Evolutionary conservation across 2,797 vertebrate genomes (phyloP), one percentile per base, ranked within the genome.

Genomic region (Buceros bicornis): DNA sequence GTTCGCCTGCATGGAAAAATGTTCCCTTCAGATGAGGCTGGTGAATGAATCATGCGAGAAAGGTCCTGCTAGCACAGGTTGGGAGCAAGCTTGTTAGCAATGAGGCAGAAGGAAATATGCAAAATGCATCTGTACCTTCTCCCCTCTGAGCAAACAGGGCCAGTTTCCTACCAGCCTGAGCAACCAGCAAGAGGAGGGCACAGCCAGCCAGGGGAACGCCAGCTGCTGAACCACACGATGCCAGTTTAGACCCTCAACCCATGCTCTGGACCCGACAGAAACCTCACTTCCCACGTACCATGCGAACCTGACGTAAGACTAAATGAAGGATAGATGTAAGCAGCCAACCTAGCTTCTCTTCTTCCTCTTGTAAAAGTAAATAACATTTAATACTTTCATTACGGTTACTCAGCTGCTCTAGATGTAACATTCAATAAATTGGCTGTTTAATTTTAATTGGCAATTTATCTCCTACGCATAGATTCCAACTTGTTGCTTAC

Each of bases 1-100:
- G 8, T 81, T 87, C 19, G 12, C 50, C 82, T 74, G 73, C 81
- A 33, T n/a, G 86, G 92, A 93, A 96, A 96, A 96, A 76, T 5
- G 70, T 50, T 95, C 87, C 83, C 66, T 71, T 94, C 54, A 40
- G 91, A 88, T 1, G 2, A 76, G 91, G 79, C 82, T 93, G 86
- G 79, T 2, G 28, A 76, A 87, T 43, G 91, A 88, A 79, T 69
- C 89, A 6, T 31, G 6, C 0, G 47, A 81, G 70, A 79, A 94
- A 72, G 24, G 65, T 40, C 35, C 51, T 69, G 73, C 69, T 33
- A 22, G 51, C 2, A 7, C 43, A 81, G 69, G 58, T 4, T 67
- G 54, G 60, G 50, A 73, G 45, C 17, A 47, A 64, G 29, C 47
- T 40, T 20, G 16, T 76, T 45, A 31, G 57, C 48, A 92, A 7